These are phyloP conservation scores for Nixonia krombeini DNA, from an alignment of 1,140 invertebrate species.

Conservation along the genomic window DNA sequence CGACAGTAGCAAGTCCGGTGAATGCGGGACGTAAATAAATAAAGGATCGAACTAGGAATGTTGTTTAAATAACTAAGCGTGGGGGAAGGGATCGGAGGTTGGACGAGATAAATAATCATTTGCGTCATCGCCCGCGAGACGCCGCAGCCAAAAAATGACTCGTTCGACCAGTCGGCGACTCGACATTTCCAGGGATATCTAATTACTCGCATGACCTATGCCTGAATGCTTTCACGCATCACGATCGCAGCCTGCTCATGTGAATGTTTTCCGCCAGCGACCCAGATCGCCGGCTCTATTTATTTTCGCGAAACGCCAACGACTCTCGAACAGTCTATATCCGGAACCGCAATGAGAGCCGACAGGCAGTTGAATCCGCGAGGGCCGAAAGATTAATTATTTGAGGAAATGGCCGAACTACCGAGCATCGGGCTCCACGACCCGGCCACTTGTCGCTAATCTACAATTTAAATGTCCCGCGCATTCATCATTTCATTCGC, in stretches of 20 bases:
- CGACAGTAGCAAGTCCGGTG: too few relatives aligned
- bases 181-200: constrained; percentile 67
- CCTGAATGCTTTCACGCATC: constrained; percentile 48
- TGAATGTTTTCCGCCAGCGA: constrained; percentile 35
- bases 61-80: too few relatives aligned
- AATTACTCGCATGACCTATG: constrained; percentile 60
- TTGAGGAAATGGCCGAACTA: constrained; percentile 34
- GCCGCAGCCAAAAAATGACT: constrained; percentile 37
- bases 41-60: too few relatives aligned
- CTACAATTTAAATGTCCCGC: constrained; percentile 21
- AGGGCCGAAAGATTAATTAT: constrained; percentile 29
- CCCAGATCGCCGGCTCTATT: constrained; percentile 41
- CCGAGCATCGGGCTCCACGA: constrained; percentile 8
- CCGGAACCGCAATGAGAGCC: constrained; percentile 19
- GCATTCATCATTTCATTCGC: constrained; percentile 13
- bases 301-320: constrained; percentile 43
- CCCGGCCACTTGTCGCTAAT: constrained; percentile 19
- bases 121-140: too few relatives aligned
- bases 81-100: too few relatives aligned
- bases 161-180: constrained; percentile 40
- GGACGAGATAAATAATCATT: too few relatives aligned
- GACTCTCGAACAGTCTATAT: constrained; percentile 28
- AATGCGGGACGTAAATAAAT: too few relatives aligned
- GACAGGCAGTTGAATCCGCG: constrained; percentile 35
- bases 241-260: constrained; percentile 22